Conservation (phyloP, 2,797 vertebrate genomes). For the Diplodus puntazzo region DNA sequence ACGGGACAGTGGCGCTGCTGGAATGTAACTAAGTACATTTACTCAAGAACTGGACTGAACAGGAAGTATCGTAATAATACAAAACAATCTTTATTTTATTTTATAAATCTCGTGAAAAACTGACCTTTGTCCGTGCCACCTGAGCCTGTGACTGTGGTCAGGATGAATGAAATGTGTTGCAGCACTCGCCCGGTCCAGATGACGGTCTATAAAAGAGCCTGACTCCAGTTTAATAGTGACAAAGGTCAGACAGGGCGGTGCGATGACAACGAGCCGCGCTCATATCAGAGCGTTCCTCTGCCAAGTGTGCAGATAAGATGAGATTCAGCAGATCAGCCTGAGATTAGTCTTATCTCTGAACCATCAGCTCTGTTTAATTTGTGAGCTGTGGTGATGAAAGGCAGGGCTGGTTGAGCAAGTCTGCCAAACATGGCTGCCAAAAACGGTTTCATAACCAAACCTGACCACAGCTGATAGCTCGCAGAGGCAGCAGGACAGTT, state of each 20-base stretch:
- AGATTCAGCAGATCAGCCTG: conserved; percentile 30
- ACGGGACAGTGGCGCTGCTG: too few relatives aligned
- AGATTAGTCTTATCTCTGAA: conserved; percentile 39
- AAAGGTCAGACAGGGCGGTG: conserved; percentile 35
- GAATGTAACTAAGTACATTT: too few relatives aligned
- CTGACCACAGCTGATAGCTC: conserved; percentile 1
- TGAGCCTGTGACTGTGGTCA: not conserved
- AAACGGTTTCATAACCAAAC: conserved; percentile 41
- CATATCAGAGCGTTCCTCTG: not conserved
- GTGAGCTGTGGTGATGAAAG: conserved; percentile 53
- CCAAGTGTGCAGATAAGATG: conserved; percentile 49
- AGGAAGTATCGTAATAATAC: too few relatives aligned
- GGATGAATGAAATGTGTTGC: not conserved
- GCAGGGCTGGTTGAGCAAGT: conserved; percentile 47
- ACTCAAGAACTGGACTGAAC: too few relatives aligned
- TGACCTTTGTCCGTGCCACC: not conserved
- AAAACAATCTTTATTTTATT: too few relatives aligned
- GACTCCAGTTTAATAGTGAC: conserved; percentile 34
- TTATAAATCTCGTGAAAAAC: too few relatives aligned
- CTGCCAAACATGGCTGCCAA: conserved; percentile 44
- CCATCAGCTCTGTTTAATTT: conserved; percentile 49
- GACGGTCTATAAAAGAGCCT: conserved; percentile 3
- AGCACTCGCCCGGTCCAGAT: not conserved
- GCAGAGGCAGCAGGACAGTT: not conserved
- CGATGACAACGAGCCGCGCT: conserved; percentile 6